Conservation (phyloP, 2,888 invertebrate species). For the Cephus spinipes region DNA sequence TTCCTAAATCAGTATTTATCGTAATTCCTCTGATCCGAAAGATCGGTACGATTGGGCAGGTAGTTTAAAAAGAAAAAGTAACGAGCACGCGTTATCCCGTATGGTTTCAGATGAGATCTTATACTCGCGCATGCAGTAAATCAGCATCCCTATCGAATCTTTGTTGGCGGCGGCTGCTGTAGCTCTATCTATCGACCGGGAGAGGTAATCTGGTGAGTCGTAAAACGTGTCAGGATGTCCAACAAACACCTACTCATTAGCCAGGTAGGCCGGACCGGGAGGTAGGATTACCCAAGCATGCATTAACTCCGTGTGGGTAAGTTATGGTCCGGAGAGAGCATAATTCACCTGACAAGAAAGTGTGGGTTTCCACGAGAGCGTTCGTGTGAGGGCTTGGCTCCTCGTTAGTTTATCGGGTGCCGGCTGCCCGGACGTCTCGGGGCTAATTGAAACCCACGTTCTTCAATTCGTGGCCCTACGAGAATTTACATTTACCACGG, state of each 20-base stretch:
- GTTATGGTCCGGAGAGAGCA: slow-evolving; percentile 57
- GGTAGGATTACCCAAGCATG: slow-evolving; percentile 57
- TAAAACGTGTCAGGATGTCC: slow-evolving; percentile 64
- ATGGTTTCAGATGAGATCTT: slow-evolving; percentile 42
- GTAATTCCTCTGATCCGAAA: slow-evolving; percentile 56
- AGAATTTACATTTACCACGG: neutral
- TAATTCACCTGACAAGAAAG: slow-evolving; percentile 59
- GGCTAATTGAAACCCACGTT: slow-evolving; percentile 57
- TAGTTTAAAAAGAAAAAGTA: slow-evolving; percentile 40
- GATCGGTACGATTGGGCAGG: neutral
- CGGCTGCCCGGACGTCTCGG: slow-evolving; percentile 38
- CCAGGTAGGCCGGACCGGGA: slow-evolving; percentile 54
- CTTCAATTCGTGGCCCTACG: slow-evolving; percentile 41
- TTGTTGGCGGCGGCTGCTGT: slow-evolving; percentile 41
- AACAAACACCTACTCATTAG: slow-evolving; percentile 65
- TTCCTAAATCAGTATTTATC: slow-evolving; percentile 54
- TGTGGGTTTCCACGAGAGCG: slow-evolving; percentile 38
- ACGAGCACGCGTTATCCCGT: slow-evolving; percentile 40
- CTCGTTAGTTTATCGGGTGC: slow-evolving; percentile 56
- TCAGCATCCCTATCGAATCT: slow-evolving; percentile 50
- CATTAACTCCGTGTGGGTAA: slow-evolving; percentile 61
- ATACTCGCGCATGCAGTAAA: slow-evolving; percentile 43
- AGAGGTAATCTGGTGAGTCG: slow-evolving; percentile 62
- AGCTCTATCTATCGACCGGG: slow-evolving; percentile 47
- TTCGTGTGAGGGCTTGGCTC: slow-evolving; percentile 49